Percentiles rank a stretch among this genome's conserved stretches.
These are phyloP conservation scores for Macrotus californicus DNA, from an alignment of 2,113 vertebrate genomes.

Conservation along the genomic window DNA sequence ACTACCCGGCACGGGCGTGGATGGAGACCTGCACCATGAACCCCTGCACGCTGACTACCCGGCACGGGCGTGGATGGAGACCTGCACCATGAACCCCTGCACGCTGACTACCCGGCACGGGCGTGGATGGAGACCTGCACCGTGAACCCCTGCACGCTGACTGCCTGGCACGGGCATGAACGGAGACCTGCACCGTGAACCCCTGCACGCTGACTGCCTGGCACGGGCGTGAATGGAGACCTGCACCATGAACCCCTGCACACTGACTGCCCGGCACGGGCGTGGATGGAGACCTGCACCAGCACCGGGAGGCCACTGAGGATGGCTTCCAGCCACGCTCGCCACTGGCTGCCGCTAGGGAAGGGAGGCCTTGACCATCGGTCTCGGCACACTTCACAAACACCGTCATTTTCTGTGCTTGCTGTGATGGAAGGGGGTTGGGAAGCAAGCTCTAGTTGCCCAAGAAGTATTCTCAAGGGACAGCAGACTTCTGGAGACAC, in stretches of 20 bases:
- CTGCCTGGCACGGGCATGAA: too few species aligned
- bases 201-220: too few species aligned
- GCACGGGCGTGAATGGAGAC: too few species aligned
- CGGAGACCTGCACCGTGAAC: too few species aligned
- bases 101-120: rapidly evolving
- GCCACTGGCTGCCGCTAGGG: background rate
- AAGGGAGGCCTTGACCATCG: too few species aligned
- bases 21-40: too few species aligned
- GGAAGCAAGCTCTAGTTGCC: background rate
- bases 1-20: rapidly evolving
- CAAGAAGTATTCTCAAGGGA: background rate
- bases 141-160: too few species aligned
- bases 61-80: rapidly evolving
- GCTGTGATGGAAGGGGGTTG: too few species aligned
- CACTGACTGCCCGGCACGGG: too few species aligned
- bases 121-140: too few species aligned
- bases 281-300: background rate
- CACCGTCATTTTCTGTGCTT: background rate
- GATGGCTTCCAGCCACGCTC: background rate
- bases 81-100: rapidly evolving
- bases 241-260: rapidly evolving
- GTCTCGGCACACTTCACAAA: background rate
- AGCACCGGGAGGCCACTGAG: background rate
- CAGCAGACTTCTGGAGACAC: background rate
- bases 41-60: rapidly evolving